A percentile compares a stretch with the other conserved stretches of the same genome.
Conservation (phyloP, 1,140 invertebrate genomes). For the Calephelis virginiensis region DNA sequence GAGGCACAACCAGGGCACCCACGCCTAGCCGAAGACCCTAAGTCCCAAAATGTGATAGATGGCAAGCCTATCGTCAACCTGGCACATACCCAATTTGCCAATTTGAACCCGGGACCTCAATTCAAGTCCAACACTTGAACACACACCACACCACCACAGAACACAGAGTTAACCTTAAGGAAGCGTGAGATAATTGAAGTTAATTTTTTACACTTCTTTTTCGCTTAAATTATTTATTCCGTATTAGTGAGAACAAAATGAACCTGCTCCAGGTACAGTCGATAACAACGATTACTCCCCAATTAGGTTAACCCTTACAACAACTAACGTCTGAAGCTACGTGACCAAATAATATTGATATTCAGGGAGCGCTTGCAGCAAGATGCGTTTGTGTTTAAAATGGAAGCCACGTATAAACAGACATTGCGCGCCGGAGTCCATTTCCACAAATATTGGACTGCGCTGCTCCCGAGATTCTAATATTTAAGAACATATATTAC, state of each 20-base stretch:
- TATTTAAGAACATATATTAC: constrained; percentile 17
- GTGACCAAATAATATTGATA: constrained; percentile 17
- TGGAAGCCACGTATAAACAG: constrained; percentile 31
- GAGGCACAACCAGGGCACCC: too few relatives aligned
- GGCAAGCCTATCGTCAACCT: too few relatives aligned
- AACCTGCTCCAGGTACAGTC: not conserved
- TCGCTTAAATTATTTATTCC: too few relatives aligned
- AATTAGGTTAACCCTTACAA: constrained; percentile 7
- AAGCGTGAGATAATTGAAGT: too few relatives aligned
- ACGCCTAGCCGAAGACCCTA: too few relatives aligned
- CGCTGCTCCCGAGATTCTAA: constrained; percentile 22
- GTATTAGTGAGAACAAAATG: not conserved
- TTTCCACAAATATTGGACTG: constrained; percentile 33
- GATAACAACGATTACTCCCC: not conserved
- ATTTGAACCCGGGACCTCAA: too few relatives aligned
- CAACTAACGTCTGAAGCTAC: constrained; percentile 11
- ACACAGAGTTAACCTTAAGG: too few relatives aligned
- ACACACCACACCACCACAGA: too few relatives aligned
- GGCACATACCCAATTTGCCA: too few relatives aligned
- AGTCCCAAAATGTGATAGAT: too few relatives aligned
- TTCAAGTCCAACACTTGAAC: too few relatives aligned
- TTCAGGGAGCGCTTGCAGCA: constrained; percentile 17
- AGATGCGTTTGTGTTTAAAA: constrained; percentile 35
- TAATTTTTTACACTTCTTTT: too few relatives aligned
- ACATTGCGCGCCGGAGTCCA: constrained; percentile 30